Base-by-base conservation (phyloP, 2,113 vertebrate genomes). In the Climacteris rufus region DNA sequence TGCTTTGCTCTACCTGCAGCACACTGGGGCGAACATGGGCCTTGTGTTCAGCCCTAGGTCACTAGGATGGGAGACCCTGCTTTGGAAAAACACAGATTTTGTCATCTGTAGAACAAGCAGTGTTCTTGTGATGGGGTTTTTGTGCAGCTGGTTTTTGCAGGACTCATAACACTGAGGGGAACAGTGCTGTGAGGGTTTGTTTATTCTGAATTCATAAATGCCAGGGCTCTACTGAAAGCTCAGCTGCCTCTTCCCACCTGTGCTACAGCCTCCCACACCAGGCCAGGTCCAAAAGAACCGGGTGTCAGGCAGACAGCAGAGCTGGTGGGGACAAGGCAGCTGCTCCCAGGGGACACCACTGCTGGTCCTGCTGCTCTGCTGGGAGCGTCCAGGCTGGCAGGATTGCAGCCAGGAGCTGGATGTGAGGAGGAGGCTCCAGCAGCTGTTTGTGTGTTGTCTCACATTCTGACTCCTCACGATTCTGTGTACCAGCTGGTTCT, bases 11-110 rank as follows among this genome's bases (percentile, higher is more conserved):
- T 52, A 1, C 82, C 17, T 18, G 24, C 6, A 33, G 44, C 16
- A 0, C 6, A 0, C 10, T 2, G 39, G 25, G 52, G 37, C 2
- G 1, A 10, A 10, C 3, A 0, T 6, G 1, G 27, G n/a, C 76
- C 28, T 18, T 3, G 15, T 10, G 56, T 42, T 28, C 8, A 8
- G 49, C 63, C 2, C 35, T 6, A 1, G 61, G 49, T 13, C 5
- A 0, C 25, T 19, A 11, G 47, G 71, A 4, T 30, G 54, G n/a
- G n/a, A 30, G 40, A 4, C 28, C 3, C 9, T 14, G 40, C 20
- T 1, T 8, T 7, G 52, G 59, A 10, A 42, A 30, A 31, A 7
- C 3, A 1, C 0, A 0, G n/a, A 1, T 31, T 40, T 23, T 23
- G 5, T 11, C 69, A 3, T 12, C 64, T 11, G 0, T 14, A 11